These are phyloP conservation scores for Hedya salicella DNA, from an alignment of 2,888 invertebrate species.

Conservation along the genomic window DNA sequence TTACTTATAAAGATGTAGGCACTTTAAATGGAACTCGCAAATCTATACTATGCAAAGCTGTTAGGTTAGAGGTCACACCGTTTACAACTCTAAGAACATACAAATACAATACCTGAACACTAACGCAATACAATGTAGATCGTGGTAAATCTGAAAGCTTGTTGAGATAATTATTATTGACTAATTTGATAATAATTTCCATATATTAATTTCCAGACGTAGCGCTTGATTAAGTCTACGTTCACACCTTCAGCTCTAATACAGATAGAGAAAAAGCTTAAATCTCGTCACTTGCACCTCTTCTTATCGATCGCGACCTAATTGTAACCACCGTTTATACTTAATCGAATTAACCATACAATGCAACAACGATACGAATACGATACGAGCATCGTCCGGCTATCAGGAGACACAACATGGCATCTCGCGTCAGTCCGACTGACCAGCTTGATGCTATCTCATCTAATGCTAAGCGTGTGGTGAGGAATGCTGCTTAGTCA, in stretches of 20 bases:
- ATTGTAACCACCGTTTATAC: constrained; percentile 28
- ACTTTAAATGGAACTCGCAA: too few relatives aligned
- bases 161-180: too few relatives aligned
- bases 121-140: too few relatives aligned
- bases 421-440: constrained; percentile 25
- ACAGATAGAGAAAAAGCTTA: not conserved
- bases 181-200: too few relatives aligned
- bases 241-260: not conserved
- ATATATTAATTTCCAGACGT: too few relatives aligned
- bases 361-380: constrained; percentile 25
- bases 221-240: too few relatives aligned
- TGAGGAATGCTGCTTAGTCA: constrained; percentile 30
- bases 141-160: too few relatives aligned
- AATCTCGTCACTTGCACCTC: constrained; percentile 9
- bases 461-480: constrained; percentile 27
- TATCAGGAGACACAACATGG: constrained; percentile 25
- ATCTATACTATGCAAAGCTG: too few relatives aligned
- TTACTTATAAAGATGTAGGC: too few relatives aligned
- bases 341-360: constrained; percentile 29
- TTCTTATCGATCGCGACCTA: constrained; percentile 29
- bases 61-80: too few relatives aligned
- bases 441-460: constrained; percentile 24
- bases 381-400: constrained; percentile 21
- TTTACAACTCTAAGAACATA: too few relatives aligned
- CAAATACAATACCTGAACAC: too few relatives aligned